Percentiles rank a stretch among this genome's conserved stretches.
Conservation (phyloP, 1,140 invertebrate genomes). For the Bombus terrestris region DNA sequence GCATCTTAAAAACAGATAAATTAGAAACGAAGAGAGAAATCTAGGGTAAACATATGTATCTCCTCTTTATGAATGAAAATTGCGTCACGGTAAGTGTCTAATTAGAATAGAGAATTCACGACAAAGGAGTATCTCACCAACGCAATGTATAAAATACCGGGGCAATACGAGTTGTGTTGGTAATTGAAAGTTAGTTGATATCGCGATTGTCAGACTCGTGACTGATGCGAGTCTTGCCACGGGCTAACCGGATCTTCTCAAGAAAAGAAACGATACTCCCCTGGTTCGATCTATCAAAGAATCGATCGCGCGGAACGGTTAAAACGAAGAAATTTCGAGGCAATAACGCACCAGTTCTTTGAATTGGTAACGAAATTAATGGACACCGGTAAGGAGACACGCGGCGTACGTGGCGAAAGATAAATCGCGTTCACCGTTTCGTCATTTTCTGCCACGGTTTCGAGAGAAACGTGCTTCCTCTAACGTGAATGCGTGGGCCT, state of each 20-base stretch:
- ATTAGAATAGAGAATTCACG: neutral
- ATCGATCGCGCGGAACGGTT: slow-evolving; percentile 4
- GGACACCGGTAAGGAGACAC: slow-evolving; percentile 2
- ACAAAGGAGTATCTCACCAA: neutral
- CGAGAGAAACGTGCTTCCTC: neutral
- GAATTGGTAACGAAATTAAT: slow-evolving; percentile 14
- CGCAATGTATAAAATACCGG: too few species aligned
- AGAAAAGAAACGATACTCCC: neutral
- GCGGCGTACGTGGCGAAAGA: slow-evolving; percentile 1
- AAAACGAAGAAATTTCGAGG: neutral
- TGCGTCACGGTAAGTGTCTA: neutral
- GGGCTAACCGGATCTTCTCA: slow-evolving; percentile 17
- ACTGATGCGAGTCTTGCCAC: slow-evolving; percentile 5
- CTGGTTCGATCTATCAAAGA: neutral
- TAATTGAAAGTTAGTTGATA: slow-evolving; percentile 22
- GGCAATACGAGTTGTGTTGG: neutral
- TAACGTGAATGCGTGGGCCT: slow-evolving; percentile 18
- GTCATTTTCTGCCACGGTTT: slow-evolving; percentile 28
- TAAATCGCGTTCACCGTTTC: slow-evolving; percentile 26
- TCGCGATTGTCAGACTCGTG: slow-evolving; percentile 4
- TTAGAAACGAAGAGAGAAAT: neutral
- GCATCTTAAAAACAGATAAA: neutral
- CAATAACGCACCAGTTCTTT: neutral
- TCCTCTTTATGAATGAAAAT: neutral
- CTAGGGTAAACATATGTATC: neutral